Base-by-base conservation (phyloP, 2,797 vertebrate genomes). In the Cryptoblepharus egeriae region DNA sequence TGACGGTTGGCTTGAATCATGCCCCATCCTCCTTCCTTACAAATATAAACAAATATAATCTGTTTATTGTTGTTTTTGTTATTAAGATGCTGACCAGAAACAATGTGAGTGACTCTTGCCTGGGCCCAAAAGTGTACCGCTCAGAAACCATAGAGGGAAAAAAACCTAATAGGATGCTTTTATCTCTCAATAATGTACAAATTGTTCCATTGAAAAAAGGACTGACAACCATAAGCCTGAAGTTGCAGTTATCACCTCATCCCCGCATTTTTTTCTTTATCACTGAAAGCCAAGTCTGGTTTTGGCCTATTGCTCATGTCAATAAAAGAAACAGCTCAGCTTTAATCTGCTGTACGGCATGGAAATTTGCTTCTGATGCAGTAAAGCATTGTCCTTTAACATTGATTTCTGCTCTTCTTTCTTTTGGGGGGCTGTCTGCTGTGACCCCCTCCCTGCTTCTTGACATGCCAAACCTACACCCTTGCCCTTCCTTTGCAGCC, bases 141-240 rank as follows among this genome's bases (percentile, higher is more conserved):
- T 75, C 10, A 70, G 72, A 80, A 82, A 32, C 26, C 22, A 65
- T 67, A 84, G 88, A 57, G 11, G 71, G 11, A 24, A 16, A 30
- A 58, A 13, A 92, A 85, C 57, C 57, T 22, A 86, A 80, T 65
- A 15, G 15, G 49, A 58, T 45, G 22, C 74, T 57, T 83, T 83
- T 22, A 70, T 52, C 30, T 78, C 73, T 22, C n/a, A 58, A 65
- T 18, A 80, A 76, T 30, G 77, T 82, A 28, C 61, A 67, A 61
- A 80, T 71, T 32, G 4, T 77, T 85, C 74, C 32, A 76, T 72
- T 58, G 65, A 58, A 79, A 57, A 85, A 69, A 65, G 61, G 49
- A 90, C 79, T 68, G 77, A 90, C 69, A n/a, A n/a, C n/a, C n/a
- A n/a, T 24, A 3, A 57, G 80, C 45, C 75, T 83, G 49, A 88